These are phyloP conservation scores for Muschampia plurimacula DNA, from an alignment of 2,888 invertebrate species.

Conservation along the genomic window DNA sequence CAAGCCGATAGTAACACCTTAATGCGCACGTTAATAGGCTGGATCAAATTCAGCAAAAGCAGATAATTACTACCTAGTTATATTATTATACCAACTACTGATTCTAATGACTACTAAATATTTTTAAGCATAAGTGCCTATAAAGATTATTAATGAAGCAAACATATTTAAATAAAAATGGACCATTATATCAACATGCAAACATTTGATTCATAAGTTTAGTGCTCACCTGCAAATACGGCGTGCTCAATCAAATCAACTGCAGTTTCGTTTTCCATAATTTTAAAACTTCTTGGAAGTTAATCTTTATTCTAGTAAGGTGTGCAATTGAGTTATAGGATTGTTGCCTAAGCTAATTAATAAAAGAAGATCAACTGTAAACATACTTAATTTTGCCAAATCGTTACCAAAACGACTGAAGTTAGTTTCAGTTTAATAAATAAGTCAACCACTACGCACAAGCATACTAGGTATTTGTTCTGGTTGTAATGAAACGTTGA, in stretches of 20 bases:
- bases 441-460: background rate
- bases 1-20: too few relatives aligned
- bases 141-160: background rate
- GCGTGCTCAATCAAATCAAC: constrained; percentile 31
- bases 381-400: background rate
- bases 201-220: background rate
- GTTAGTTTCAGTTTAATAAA: background rate
- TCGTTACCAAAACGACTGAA: background rate
- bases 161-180: background rate
- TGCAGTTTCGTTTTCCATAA: constrained; percentile 33
- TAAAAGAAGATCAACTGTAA: background rate
- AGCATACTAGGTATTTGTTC: background rate
- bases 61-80: too few relatives aligned
- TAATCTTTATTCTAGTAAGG: background rate
- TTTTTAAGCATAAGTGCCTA: too few relatives aligned
- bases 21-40: too few relatives aligned
- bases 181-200: background rate
- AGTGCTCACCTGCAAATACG: constrained; percentile 26
- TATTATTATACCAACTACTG: too few relatives aligned
- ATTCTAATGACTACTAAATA: too few relatives aligned
- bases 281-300: background rate
- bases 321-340: background rate
- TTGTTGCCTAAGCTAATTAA: background rate
- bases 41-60: too few relatives aligned
- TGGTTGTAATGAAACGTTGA: background rate